These are phyloP conservation scores for Poeciliopsis presidionis DNA, from an alignment of 2,797 vertebrate genomes.

Conservation along the genomic window DNA sequence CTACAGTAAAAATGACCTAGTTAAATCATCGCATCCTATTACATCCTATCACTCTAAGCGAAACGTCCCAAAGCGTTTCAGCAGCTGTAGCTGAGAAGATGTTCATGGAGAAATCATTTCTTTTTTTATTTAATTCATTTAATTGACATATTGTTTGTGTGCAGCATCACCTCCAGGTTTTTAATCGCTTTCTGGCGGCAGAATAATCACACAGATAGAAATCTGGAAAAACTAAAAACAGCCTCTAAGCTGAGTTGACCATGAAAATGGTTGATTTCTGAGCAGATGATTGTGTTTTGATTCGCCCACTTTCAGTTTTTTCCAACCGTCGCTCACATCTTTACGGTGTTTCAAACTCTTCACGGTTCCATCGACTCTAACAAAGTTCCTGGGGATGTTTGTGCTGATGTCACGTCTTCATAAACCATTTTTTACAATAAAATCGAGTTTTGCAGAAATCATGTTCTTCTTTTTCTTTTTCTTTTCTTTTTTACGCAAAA, in stretches of 20 bases:
- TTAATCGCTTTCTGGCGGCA: not conserved
- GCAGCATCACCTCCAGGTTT: too few relatives aligned
- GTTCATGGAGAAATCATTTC: not conserved
- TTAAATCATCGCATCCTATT: not conserved
- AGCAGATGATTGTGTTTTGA: not conserved
- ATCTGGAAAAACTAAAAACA: not conserved
- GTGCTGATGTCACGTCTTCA: not conserved
- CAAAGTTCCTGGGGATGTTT: not conserved
- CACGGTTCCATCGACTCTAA: not conserved
- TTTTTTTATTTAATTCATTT: not conserved
- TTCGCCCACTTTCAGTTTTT: not conserved
- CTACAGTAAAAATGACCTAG: not conserved
- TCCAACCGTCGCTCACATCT: not conserved
- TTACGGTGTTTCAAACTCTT: not conserved
- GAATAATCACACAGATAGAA: not conserved
- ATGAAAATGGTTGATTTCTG: not conserved
- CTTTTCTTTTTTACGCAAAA: too few relatives aligned
- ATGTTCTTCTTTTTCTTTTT: too few relatives aligned
- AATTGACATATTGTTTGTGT: not conserved
- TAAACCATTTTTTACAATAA: not conserved
- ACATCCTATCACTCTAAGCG: constrained; percentile 1
- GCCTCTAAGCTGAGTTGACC: not conserved
- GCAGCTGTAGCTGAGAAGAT: not conserved
- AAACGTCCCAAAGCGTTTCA: not conserved
- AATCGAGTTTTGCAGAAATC: not conserved